These are phyloP conservation scores for Phymatocera aterrima DNA, from an alignment of 2,888 invertebrate genomes.

Conservation along the genomic window DNA sequence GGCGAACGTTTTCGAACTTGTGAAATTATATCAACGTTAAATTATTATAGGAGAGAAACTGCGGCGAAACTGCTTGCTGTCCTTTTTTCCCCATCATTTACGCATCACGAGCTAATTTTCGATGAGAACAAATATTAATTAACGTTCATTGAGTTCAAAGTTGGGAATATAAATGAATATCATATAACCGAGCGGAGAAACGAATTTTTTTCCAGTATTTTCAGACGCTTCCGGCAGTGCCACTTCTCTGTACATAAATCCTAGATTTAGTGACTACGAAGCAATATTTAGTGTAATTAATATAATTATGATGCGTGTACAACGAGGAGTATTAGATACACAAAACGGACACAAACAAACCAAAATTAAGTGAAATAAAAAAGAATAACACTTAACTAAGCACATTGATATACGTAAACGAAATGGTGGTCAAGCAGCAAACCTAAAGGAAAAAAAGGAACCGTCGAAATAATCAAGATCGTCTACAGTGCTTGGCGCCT, in stretches of 20 bases:
- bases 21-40: no score
- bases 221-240: not conserved
- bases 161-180: no score
- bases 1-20: no score
- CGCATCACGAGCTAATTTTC: no score
- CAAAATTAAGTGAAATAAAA: not conserved
- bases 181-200: no score
- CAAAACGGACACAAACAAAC: not conserved
- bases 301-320: not conserved
- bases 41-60: no score
- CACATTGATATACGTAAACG: constrained; percentile 7
- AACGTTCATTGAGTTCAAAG: no score
- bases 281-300: constrained; percentile 13
- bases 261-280: constrained; percentile 5
- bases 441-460: constrained; percentile 2
- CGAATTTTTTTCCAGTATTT: no score
- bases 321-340: constrained; percentile 2
- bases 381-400: not conserved
- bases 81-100: no score
- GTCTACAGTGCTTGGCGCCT: constrained; percentile 17
- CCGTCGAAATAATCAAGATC: not conserved
- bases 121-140: no score
- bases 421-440: constrained; percentile 22
- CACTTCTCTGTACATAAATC: not conserved
- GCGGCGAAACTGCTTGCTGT: no score